Percentiles rank a stretch among this genome's conserved stretches.
Evolutionary conservation across 1,140 invertebrate species (phyloP).

Genomic region (Carcinoscorpius rotundicauda): DNA sequence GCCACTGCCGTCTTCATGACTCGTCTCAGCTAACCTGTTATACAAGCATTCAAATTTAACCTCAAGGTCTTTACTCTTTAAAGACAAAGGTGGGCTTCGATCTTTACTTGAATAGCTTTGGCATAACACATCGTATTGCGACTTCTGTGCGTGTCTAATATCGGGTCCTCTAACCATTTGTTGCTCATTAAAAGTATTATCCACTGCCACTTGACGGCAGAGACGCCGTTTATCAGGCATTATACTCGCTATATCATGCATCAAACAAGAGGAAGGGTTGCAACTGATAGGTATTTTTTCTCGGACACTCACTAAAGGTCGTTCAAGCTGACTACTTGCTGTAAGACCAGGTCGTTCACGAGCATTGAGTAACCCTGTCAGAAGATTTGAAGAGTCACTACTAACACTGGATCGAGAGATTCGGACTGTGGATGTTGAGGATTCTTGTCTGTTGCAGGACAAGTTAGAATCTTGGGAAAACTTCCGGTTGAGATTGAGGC

Average conservation of each 20-base stretch:
- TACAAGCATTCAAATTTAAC: constrained; percentile 25
- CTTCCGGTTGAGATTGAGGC: constrained; percentile 1
- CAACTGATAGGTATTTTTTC: constrained; percentile 1
- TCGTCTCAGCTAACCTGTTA: constrained; percentile 22
- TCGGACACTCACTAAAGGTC: constrained; percentile 8
- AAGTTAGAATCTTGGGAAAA: constrained; percentile 21
- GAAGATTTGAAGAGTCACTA: constrained; percentile 18
- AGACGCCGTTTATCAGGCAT: constrained; percentile 20
- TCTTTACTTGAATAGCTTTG: constrained; percentile 18
- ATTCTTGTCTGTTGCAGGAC: constrained; percentile 23
- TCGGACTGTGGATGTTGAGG: constrained; percentile 22
- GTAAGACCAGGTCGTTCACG: constrained; percentile 3
- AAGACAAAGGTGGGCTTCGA: constrained; percentile 4
- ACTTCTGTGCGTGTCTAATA: no score
- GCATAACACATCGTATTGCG: constrained; percentile 11
- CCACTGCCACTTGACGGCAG: constrained; percentile 19
- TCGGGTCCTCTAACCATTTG: no score
- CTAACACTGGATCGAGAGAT: constrained; percentile 25
- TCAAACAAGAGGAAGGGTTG: not conserved
- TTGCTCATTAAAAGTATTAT: constrained; percentile 4
- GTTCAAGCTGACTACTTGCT: not conserved
- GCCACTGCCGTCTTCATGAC: constrained; percentile 21
- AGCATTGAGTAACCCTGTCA: not conserved
- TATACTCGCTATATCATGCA: not conserved
- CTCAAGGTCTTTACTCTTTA: constrained; percentile 21